phyloP scores from a whole-genome alignment of 2,888 invertebrate species.

The Agrotis exclamationis region DNA sequence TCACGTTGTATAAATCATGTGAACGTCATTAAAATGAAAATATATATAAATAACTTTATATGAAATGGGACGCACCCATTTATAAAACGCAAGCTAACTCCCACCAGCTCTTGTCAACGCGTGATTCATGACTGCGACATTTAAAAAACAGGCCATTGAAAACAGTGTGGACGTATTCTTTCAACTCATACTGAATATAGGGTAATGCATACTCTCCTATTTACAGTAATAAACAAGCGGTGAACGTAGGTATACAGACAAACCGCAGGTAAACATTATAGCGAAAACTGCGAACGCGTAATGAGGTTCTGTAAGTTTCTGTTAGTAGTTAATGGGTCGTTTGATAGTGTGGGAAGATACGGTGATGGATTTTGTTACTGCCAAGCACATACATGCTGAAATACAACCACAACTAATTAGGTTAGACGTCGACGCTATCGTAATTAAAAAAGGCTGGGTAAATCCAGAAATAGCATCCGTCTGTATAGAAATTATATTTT shows the following conservation, averaged over 20 bases:
- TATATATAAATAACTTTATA: no score
- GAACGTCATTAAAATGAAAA: no score
- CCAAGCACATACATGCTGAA: background rate
- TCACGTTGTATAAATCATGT: no score
- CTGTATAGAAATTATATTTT: slow-evolving; percentile 8
- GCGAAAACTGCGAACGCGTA: slow-evolving; percentile 55
- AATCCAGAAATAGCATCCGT: background rate
- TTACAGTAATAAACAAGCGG: slow-evolving; percentile 61
- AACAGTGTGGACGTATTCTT: slow-evolving; percentile 59
- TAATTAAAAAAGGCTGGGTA: slow-evolving; percentile 1
- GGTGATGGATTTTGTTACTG: slow-evolving; percentile 36
- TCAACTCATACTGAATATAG: slow-evolving; percentile 51
- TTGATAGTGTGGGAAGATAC: slow-evolving; percentile 41
- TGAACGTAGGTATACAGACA: slow-evolving; percentile 35
- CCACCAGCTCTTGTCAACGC: slow-evolving; percentile 60
- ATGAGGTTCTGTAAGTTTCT: slow-evolving; percentile 59
- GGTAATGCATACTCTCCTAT: slow-evolving; percentile 67
- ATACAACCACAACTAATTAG: slow-evolving; percentile 10
- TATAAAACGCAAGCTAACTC: slow-evolving; percentile 52
- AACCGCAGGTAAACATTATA: slow-evolving; percentile 59
- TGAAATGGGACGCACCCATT: no score
- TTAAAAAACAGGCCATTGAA: slow-evolving; percentile 66
- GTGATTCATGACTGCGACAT: slow-evolving; percentile 76
- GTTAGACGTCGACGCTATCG: background rate
- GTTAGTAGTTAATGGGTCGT: slow-evolving; percentile 43